Base-by-base conservation (phyloP, 2,888 invertebrate genomes). In the Sisyra nigra region DNA sequence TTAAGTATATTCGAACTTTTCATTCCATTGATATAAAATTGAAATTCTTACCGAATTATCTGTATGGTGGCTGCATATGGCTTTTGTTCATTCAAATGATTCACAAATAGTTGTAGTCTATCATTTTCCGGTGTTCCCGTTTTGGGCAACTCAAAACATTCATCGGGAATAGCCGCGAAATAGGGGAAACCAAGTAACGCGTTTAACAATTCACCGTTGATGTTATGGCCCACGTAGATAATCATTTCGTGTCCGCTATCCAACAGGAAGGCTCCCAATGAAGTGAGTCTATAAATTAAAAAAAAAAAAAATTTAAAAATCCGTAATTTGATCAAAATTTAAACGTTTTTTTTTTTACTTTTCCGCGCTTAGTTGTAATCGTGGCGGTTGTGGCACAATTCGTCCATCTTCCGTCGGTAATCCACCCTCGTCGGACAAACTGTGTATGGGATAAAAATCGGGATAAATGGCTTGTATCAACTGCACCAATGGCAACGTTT, bases 391-490 rank as follows among this genome's bases (percentile, higher is more conserved):
- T 18, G 70, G 76, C 51, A 67, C 68, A 35, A 58, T 49, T 47
- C 57, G 58, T 3, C 63, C 64, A 29, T 63, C 62, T 40, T 66
- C 63, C 3, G 40, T 10, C 54, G 52, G 42, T 58, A 59, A 30
- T 57, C 59, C 33, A 62, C 57, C 45, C 63, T 59, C 54, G 40
- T 70, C 72, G 48, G 72, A 73, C 42, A 92, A 69, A 48, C 68
- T 62, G 63, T 93, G 88, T 43, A 97, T 65, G 7, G 89, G 77
- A 67, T 92, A 97, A 49, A 98, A 70, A 61, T 86, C 83, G 1
- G 98, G 97, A 69, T 96, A 93, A 49, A 94, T 74, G 50, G 70
- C 72, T 54, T 87, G 85, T 57, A 96, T 72, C 18, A 97, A 70
- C 57, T 77, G 74, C 47, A 69, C 62, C 41, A 93, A 67, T 7